phyloP scores from a whole-genome alignment of 1,140 invertebrate genomes.

The Plutomurus gul region DNA sequence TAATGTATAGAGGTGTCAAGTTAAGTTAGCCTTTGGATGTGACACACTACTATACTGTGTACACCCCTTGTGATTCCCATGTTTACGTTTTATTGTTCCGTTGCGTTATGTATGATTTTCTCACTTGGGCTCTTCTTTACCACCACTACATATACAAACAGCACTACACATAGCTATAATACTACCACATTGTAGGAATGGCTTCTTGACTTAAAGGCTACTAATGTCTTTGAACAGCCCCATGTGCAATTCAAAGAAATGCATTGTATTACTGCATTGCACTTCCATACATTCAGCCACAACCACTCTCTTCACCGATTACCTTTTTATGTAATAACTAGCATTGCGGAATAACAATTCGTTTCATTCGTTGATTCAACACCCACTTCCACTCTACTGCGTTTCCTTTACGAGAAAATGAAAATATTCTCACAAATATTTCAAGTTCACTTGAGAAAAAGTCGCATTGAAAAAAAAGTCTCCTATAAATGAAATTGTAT shows the following conservation, averaged over 20 bases:
- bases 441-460: neutral
- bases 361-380: neutral
- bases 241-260: too few relatives aligned
- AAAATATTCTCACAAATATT: constrained; percentile 10
- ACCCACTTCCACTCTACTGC: constrained; percentile 11
- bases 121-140: neutral
- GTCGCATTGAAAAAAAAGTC: neutral
- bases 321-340: too few relatives aligned
- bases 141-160: neutral
- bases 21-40: neutral
- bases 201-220: too few relatives aligned
- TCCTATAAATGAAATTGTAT: neutral
- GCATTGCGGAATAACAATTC: neutral
- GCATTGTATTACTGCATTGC: too few relatives aligned
- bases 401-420: neutral
- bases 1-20: constrained; percentile 13
- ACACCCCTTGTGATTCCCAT: constrained; percentile 3
- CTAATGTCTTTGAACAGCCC: too few relatives aligned
- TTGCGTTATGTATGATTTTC: neutral
- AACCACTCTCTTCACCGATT: too few relatives aligned
- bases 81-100: constrained; percentile 23
- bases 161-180: neutral
- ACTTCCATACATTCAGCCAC: too few relatives aligned
- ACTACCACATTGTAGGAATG: too few relatives aligned
- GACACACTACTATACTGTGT: neutral